Evolutionary conservation across 2,888 invertebrate genomes (phyloP).

Genomic region (Idaea aversata): DNA sequence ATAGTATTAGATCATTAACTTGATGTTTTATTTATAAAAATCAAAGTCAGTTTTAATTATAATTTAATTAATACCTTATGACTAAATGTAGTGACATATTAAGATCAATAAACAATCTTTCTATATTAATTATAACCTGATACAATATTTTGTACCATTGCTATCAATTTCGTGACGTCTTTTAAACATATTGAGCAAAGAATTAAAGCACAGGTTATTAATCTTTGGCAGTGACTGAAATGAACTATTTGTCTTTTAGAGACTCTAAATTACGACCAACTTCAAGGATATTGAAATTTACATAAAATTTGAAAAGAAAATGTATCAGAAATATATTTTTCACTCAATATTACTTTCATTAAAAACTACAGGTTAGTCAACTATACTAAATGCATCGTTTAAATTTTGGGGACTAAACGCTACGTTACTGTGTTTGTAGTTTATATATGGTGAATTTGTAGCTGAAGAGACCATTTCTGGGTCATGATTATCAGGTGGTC

Average conservation of each 20-base stretch:
- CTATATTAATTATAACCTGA: neutral
- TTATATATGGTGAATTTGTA: conserved; percentile 61
- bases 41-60: conserved; percentile 4
- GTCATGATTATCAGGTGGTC: conserved; percentile 38
- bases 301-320: neutral
- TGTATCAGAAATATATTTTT: neutral
- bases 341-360: conserved; percentile 4
- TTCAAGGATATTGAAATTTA: conserved; percentile 2
- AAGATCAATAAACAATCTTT: conserved; percentile 2
- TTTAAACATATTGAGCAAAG: neutral
- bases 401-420: conserved; percentile 74
- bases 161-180: neutral
- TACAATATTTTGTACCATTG: conserved; percentile 1
- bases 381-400: conserved; percentile 73
- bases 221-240: neutral
- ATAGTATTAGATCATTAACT: conserved; percentile 25
- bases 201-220: conserved; percentile 4
- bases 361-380: conserved; percentile 38
- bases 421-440: conserved; percentile 71
- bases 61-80: conserved; percentile 16
- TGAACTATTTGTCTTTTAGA: neutral
- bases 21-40: conserved; percentile 20
- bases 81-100: conserved; percentile 10
- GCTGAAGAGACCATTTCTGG: conserved; percentile 44
- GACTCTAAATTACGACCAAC: neutral